Percentiles rank a stretch among this genome's conserved stretches.
phyloP scores from a whole-genome alignment of 2,888 invertebrate genomes.

The Matsumyia berberina region DNA sequence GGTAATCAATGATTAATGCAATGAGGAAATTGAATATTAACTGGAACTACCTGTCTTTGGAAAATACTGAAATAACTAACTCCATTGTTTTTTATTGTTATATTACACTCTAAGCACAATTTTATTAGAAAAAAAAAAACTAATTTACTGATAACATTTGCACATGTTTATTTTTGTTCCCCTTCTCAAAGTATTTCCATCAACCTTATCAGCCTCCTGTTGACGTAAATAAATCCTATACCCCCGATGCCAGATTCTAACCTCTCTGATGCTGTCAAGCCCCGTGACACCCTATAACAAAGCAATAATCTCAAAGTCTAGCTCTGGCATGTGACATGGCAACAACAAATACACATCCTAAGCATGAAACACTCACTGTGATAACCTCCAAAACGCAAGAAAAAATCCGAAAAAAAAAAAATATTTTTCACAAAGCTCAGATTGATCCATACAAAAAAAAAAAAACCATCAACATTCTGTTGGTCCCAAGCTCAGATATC shows the following conservation, averaged over 20 bases:
- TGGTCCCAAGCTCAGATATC: background rate
- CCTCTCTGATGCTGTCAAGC: background rate
- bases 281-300: background rate
- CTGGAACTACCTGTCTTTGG: background rate
- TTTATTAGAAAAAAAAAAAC: background rate
- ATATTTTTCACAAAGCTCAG: background rate
- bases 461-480: conserved; percentile 10
- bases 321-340: conserved; percentile 4
- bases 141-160: background rate
- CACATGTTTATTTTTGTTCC: background rate
- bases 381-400: conserved; percentile 15
- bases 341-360: background rate
- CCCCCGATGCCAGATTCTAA: background rate
- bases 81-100: background rate
- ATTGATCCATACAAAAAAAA: conserved; percentile 6
- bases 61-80: conserved; percentile 2
- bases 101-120: background rate
- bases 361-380: conserved; percentile 16
- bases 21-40: background rate
- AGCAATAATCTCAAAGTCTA: conserved; percentile 22
- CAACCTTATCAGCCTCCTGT: background rate
- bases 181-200: background rate
- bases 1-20: background rate
- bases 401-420: background rate
- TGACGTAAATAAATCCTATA: conserved; percentile 16